Evolutionary conservation across 1,140 invertebrate genomes (phyloP), one percentile per base, ranked within the genome.

Genomic region (Bombus waltoni): DNA sequence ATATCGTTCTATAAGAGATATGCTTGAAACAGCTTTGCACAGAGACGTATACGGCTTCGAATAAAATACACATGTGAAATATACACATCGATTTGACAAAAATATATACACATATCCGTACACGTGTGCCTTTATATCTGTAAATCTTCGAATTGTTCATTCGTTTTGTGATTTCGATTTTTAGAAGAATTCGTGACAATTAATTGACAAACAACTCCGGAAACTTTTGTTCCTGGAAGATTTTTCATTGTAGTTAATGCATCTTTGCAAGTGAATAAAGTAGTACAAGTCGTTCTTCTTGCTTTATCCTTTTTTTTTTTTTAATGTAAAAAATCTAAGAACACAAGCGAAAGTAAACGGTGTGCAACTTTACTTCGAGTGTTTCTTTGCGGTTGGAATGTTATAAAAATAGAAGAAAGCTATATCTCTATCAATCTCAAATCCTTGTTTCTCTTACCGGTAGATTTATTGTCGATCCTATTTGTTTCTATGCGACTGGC

Each of bases 151-250:
- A 71, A 71, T 38, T 38, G 68, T n/a, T 59, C 47, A 38, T 40
- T 32, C 28, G 18, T 81, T 40, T 28, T 15, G 73, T 25, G 47
- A 72, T 47, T 42, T 35, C 18, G 18, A 32, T 18, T 38, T 22
- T 59, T 28, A 28, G 11, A 44, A 82, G n/a, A 15, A n/a, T 83
- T 62, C 57, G 44, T 57, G 35, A 57, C 25, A 57, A 83, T 65
- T 79, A 85, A 85, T 85, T 73, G 68, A 80, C 83, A 80, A 79
- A 72, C 53, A 15, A 1, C n/a, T 6, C 6, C 44, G 25, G n/a
- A 42, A 77, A 59, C 8, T 32, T 25, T 28, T 32, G 11, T 8
- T 11, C 25, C 35, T 22, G 9, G 22, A 4, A 57, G 13, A 3
- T 3, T 53, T 44, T n/a, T n/a, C n/a, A 10, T 10, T 1, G n/a